Conservation (phyloP, 2,113 vertebrate genomes). For the Lucifuga dentata region DNA sequence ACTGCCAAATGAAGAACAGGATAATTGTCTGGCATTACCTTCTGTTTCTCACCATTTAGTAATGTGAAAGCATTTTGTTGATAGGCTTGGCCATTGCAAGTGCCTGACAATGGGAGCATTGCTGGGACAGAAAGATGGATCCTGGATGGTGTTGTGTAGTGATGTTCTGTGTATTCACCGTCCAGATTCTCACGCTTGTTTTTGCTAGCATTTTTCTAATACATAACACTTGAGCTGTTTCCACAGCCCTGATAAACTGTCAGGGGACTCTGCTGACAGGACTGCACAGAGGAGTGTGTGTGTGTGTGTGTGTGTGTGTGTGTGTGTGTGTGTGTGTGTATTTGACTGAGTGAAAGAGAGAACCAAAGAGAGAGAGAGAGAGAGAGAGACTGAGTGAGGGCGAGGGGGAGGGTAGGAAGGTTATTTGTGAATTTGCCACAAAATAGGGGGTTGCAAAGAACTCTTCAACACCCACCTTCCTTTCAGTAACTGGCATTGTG, state of each 20-base stretch:
- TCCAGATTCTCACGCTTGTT: constrained; percentile 65
- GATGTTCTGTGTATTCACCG: constrained; percentile 39
- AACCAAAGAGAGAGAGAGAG: constrained; percentile 34
- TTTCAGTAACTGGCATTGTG: constrained; percentile 18
- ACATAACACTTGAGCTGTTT: constrained; percentile 73
- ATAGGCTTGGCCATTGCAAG: constrained; percentile 16
- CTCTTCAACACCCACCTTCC: constrained; percentile 50
- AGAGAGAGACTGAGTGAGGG: constrained; percentile 12
- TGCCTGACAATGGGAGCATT: constrained; percentile 32
- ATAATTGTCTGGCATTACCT: constrained; percentile 37
- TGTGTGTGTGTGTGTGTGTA: constrained; percentile 33
- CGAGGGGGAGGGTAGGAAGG: constrained; percentile 33
- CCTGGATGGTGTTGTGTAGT: constrained; percentile 29
- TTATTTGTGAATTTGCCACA: constrained; percentile 67
- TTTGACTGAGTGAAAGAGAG: constrained; percentile 26
- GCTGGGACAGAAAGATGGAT: constrained; percentile 27
- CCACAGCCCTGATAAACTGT: constrained; percentile 74
- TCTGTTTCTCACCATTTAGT: constrained; percentile 12
- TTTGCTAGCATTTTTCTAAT: constrained; percentile 65
- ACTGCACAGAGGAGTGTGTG: constrained; percentile 49
- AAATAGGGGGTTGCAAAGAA: constrained; percentile 58
- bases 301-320: constrained; percentile 28
- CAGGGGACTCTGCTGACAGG: constrained; percentile 76
- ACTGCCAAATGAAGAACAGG: constrained; percentile 27
- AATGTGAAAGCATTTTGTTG: constrained; percentile 29